These are phyloP conservation scores for Pseudochaenichthys georgianus DNA, from an alignment of 2,797 vertebrate genomes.

Conservation along the genomic window DNA sequence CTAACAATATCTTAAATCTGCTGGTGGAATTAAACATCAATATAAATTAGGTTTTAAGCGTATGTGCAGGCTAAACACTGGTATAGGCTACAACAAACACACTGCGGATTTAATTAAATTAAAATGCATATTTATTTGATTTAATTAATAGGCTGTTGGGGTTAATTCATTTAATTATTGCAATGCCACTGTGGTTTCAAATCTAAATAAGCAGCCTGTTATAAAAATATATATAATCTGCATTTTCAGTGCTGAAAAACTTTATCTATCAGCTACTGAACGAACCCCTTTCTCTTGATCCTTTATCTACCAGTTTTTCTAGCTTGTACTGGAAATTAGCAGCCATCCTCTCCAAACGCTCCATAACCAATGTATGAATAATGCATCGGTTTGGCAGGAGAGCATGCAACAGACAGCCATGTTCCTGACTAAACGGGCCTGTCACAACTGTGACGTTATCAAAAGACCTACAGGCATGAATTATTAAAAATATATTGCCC, in stretches of 20 bases:
- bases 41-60: background rate
- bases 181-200: constrained; percentile 25
- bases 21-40: background rate
- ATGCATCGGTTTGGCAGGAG: constrained; percentile 73
- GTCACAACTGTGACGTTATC: constrained; percentile 78
- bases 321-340: constrained; percentile 72
- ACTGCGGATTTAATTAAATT: constrained; percentile 29
- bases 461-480: constrained; percentile 74
- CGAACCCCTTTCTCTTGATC: constrained; percentile 31
- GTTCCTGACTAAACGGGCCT: constrained; percentile 80
- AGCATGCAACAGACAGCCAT: constrained; percentile 67
- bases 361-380: constrained; percentile 80
- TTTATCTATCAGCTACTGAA: constrained; percentile 37
- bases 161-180: constrained; percentile 34
- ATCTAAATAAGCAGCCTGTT: constrained; percentile 14
- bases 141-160: constrained; percentile 32
- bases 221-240: background rate
- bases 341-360: constrained; percentile 69
- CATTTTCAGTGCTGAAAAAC: constrained; percentile 38
- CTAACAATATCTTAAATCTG: constrained; percentile 14
- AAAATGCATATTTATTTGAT: constrained; percentile 37
- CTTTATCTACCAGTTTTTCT: constrained; percentile 62
- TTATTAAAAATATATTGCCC: constrained; percentile 65
- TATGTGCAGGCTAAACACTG: constrained; percentile 1
- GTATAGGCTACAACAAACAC: constrained; percentile 21